A percentile compares a stretch with the other conserved stretches of the same genome.
These are phyloP conservation scores for Calameuta pallipes DNA, from an alignment of 2,888 invertebrate genomes.

Conservation along the genomic window DNA sequence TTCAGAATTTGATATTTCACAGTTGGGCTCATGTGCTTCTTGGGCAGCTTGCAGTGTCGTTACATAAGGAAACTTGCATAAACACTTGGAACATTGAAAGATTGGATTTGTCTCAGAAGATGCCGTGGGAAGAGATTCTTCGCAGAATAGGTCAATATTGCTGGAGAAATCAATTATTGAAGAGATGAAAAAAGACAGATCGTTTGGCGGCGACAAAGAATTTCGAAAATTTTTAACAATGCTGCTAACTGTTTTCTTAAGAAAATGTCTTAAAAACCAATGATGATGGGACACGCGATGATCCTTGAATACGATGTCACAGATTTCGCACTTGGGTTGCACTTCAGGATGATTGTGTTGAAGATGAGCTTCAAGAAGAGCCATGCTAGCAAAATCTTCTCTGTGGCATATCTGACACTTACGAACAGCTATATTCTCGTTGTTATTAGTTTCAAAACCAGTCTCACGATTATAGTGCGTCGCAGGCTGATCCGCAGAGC, in stretches of 20 bases:
- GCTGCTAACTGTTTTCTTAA: constrained; percentile 46
- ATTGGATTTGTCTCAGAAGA: constrained; percentile 70
- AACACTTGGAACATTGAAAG: constrained; percentile 78
- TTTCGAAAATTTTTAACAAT: constrained; percentile 57
- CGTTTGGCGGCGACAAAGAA: constrained; percentile 76
- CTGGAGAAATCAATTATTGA: constrained; percentile 83
- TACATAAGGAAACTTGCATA: constrained; percentile 76
- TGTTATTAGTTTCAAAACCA: constrained; percentile 51
- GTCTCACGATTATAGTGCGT: constrained; percentile 53
- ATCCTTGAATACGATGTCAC: constrained; percentile 80
- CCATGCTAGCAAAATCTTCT: constrained; percentile 71
- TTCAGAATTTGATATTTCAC: constrained; percentile 73
- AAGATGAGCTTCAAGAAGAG: constrained; percentile 74
- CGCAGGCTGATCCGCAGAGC: constrained; percentile 38
- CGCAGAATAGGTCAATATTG: constrained; percentile 80
- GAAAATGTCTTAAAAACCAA: constrained; percentile 72
- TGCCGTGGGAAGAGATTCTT: constrained; percentile 74
- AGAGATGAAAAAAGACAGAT: constrained; percentile 83
- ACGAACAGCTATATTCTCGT: constrained; percentile 20
- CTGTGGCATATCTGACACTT: constrained; percentile 75
- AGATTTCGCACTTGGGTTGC: constrained; percentile 78
- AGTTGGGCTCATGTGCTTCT: constrained; percentile 75
- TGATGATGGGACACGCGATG: constrained; percentile 79
- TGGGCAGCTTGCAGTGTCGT: constrained; percentile 67
- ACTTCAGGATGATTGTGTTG: constrained; percentile 76